phyloP scores from a whole-genome alignment of 1,140 invertebrate genomes.

The Ladona fulva region DNA sequence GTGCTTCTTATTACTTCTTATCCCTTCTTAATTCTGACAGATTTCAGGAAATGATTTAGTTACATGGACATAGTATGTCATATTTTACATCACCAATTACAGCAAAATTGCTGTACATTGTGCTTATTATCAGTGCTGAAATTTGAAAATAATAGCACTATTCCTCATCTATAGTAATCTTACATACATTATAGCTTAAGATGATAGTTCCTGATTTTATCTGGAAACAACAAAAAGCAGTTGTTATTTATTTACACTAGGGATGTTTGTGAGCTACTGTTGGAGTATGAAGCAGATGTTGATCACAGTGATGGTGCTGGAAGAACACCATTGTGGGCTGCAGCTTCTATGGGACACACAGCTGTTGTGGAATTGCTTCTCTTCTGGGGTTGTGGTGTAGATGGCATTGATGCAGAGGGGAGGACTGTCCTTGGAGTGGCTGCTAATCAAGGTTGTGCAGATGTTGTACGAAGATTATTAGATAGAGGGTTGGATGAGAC shows the following conservation, averaged over 20 bases:
- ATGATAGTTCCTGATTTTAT: slow-evolving; percentile 8
- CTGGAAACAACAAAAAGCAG: not conserved
- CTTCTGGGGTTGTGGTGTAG: slow-evolving; percentile 83
- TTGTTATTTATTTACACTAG: slow-evolving; percentile 25
- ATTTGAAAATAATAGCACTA: no score
- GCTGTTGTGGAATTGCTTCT: slow-evolving; percentile 68
- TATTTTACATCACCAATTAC: no score
- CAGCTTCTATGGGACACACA: slow-evolving; percentile 77
- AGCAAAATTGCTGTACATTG: no score
- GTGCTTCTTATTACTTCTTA: no score
- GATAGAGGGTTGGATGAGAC: slow-evolving; percentile 85
- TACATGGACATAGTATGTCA: no score
- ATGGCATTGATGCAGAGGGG: slow-evolving; percentile 83
- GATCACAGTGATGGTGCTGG: slow-evolving; percentile 72
- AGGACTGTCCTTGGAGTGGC: slow-evolving; percentile 80
- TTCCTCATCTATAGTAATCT: not conserved
- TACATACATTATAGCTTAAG: not conserved
- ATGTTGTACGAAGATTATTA: slow-evolving; percentile 79
- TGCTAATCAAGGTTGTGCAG: slow-evolving; percentile 70
- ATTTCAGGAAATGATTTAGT: no score
- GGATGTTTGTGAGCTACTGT: slow-evolving; percentile 72
- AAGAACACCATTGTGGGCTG: slow-evolving; percentile 69
- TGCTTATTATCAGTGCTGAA: no score
- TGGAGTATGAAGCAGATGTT: slow-evolving; percentile 80
- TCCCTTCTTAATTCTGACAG: no score